Evolutionary conservation across 1,140 invertebrate species (phyloP).

Genomic region (Meteorus sp.): DNA sequence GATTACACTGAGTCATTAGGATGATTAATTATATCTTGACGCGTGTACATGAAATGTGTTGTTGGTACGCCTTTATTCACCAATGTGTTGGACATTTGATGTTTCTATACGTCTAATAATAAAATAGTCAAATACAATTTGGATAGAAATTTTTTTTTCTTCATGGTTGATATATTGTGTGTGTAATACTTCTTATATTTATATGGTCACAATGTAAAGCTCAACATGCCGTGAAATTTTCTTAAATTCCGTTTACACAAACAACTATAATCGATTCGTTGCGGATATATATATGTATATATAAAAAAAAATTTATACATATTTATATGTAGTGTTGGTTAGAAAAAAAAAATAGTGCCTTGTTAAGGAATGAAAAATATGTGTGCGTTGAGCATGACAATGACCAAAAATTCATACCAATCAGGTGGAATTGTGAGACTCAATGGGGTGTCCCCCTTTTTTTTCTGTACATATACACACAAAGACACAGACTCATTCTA

Average conservation of each 20-base stretch:
- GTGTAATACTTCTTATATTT: too few relatives aligned
- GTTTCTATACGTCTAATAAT: constrained; percentile 3
- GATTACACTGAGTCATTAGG: constrained; percentile 26
- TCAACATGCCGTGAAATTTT: too few relatives aligned
- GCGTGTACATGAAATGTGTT: constrained; percentile 15
- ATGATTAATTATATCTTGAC: constrained; percentile 24
- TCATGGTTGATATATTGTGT: too few relatives aligned
- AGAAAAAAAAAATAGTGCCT: constrained; percentile 34
- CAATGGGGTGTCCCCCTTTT: constrained; percentile 37
- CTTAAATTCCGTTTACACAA: too few relatives aligned
- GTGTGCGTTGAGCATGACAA: constrained; percentile 29
- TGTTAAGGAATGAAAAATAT: constrained; percentile 20
- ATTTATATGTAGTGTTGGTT: constrained; percentile 33
- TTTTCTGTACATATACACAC: neutral
- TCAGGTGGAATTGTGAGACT: constrained; percentile 53
- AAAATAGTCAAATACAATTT: too few relatives aligned
- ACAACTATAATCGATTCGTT: too few relatives aligned
- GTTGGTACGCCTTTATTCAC: too few relatives aligned
- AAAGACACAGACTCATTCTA: neutral
- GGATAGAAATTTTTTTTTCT: too few relatives aligned
- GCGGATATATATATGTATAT: too few relatives aligned
- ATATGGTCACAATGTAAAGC: too few relatives aligned
- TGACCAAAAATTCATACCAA: constrained; percentile 44
- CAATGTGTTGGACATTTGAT: too few relatives aligned
- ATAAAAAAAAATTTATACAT: too few relatives aligned